Percentiles rank a stretch among this genome's conserved stretches.
These are phyloP conservation scores for Autographa pulchrina DNA, from an alignment of 2,888 invertebrate genomes.

Conservation along the genomic window DNA sequence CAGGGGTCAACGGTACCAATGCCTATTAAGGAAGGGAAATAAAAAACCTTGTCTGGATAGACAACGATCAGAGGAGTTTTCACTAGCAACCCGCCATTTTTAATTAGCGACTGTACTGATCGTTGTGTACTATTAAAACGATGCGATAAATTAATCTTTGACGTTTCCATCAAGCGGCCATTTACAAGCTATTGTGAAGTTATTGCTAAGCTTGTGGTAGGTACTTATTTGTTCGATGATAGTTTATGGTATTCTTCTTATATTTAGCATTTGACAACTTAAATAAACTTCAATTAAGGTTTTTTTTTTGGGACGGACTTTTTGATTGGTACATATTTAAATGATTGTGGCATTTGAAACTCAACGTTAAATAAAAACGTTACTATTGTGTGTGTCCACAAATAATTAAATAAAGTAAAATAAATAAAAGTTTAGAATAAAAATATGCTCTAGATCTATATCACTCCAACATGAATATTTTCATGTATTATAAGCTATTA, in stretches of 20 bases:
- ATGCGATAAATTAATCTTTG: conserved; percentile 73
- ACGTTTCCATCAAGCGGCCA: conserved; percentile 68
- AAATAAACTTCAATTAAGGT: not conserved
- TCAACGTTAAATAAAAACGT: too few species aligned
- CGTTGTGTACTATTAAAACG: conserved; percentile 60
- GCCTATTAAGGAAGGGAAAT: conserved; percentile 37
- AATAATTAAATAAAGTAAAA: too few species aligned
- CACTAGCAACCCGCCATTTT: conserved; percentile 57
- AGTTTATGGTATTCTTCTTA: conserved; percentile 22
- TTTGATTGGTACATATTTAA: too few species aligned
- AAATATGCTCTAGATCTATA: not conserved
- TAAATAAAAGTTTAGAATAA: too few species aligned
- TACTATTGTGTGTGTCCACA: too few species aligned
- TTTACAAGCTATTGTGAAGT: conserved; percentile 68
- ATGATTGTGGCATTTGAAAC: too few species aligned
- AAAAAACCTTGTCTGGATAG: conserved; percentile 53
- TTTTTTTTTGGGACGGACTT: not conserved
- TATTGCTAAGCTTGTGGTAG: conserved; percentile 48
- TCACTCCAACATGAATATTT: not conserved
- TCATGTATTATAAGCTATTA: not conserved
- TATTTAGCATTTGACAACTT: conserved; percentile 7
- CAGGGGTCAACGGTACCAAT: conserved; percentile 52
- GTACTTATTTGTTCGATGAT: conserved; percentile 24
- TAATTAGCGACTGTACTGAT: conserved; percentile 56
- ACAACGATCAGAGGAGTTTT: conserved; percentile 40